Evolutionary conservation across 2,113 vertebrate species (phyloP).

Genomic region (Poecilia latipinna): DNA sequence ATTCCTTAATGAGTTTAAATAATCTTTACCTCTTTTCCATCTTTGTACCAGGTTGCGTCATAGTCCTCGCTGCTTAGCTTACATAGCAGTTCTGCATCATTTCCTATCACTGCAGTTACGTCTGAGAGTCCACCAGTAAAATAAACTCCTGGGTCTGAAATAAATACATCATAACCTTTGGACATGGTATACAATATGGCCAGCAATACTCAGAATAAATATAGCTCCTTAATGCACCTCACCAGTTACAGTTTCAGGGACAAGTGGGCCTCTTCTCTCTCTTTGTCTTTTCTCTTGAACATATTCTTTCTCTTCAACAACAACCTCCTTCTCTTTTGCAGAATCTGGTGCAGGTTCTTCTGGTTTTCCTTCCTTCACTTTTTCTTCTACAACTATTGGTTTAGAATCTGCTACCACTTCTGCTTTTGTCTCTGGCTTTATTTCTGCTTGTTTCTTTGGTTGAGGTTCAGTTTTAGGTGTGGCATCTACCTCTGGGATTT

Average conservation of each 20-base stretch:
- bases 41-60: constrained; percentile 86
- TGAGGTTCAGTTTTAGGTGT: constrained; percentile 5
- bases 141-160: constrained; percentile 75
- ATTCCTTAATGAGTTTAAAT: background rate
- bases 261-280: constrained; percentile 65
- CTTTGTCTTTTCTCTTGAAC: constrained; percentile 60
- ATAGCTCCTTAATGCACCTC: constrained; percentile 11
- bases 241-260: constrained; percentile 74
- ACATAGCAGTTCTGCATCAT: constrained; percentile 80
- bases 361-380: background rate
- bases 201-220: background rate
- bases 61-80: constrained; percentile 79
- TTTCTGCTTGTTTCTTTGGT: background rate
- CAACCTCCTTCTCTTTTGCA: constrained; percentile 2
- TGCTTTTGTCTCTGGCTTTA: background rate
- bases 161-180: background rate
- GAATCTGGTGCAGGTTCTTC: background rate
- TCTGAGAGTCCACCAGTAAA: constrained; percentile 82
- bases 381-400: background rate
- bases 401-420: background rate
- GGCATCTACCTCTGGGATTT: background rate
- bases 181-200: background rate
- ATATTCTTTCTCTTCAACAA: constrained; percentile 36
- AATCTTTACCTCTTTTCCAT: constrained; percentile 82
- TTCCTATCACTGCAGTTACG: constrained; percentile 75